These are phyloP conservation scores for Merops nubicus DNA, from an alignment of 2,113 vertebrate genomes.

Conservation along the genomic window DNA sequence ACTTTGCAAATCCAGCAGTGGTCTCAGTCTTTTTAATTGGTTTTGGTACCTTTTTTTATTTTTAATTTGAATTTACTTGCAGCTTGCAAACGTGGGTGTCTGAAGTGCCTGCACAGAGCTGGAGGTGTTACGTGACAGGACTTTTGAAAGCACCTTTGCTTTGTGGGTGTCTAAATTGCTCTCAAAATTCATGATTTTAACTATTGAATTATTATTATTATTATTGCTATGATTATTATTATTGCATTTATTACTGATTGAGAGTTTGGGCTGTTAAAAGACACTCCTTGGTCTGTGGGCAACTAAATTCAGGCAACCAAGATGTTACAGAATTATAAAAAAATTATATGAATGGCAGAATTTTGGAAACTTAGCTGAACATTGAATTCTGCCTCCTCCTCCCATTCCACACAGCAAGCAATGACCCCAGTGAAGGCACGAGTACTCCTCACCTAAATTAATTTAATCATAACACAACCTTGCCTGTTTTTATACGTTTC, in stretches of 20 bases:
- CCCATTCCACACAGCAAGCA: neutral
- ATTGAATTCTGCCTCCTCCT: neutral
- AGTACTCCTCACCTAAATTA: neutral
- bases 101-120: neutral
- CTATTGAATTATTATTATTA: neutral
- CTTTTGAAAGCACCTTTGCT: neutral
- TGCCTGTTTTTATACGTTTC: neutral
- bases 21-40: neutral
- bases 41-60: neutral
- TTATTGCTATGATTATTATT: no score
- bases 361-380: neutral
- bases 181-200: neutral
- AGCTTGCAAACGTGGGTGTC: neutral
- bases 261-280: neutral
- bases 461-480: fast-evolving
- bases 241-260: neutral
- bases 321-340: neutral
- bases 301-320: neutral
- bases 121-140: neutral
- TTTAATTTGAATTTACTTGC: neutral
- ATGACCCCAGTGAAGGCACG: neutral
- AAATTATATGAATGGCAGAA: neutral
- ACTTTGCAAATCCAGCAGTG: neutral
- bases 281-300: no score
- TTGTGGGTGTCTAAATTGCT: neutral